Percentiles rank a stretch among this genome's conserved stretches.
Evolutionary conservation across 2,888 invertebrate genomes (phyloP).

Genomic region (Copidosoma aretas): DNA sequence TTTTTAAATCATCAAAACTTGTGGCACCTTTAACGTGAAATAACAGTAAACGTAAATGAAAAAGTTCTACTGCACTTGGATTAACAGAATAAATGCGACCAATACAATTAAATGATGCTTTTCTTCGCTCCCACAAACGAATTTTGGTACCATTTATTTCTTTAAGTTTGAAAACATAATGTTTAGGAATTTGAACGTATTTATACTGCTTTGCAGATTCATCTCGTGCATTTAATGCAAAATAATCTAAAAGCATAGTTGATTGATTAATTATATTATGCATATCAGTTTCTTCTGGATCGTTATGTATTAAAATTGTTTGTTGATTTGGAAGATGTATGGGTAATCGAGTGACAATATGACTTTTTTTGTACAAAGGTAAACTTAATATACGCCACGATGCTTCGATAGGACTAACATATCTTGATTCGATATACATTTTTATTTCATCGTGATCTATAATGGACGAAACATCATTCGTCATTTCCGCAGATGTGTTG

Average conservation of each 20-base stretch:
- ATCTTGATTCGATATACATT: slow-evolving; percentile 40
- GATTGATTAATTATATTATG: not conserved
- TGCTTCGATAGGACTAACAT: slow-evolving; percentile 41
- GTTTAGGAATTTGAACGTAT: slow-evolving; percentile 22
- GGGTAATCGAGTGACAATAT: slow-evolving; percentile 29
- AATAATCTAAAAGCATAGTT: slow-evolving; percentile 25
- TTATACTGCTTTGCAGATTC: slow-evolving; percentile 7
- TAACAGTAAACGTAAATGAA: slow-evolving; percentile 46
- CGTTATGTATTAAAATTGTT: slow-evolving; percentile 12
- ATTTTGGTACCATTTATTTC: not conserved
- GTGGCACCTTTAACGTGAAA: slow-evolving; percentile 46
- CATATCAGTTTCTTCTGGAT: not conserved
- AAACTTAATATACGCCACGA: slow-evolving; percentile 38
- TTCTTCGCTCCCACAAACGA: slow-evolving; percentile 22
- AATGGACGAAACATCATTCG: slow-evolving; percentile 32
- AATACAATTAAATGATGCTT: slow-evolving; percentile 30
- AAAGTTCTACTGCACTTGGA: slow-evolving; percentile 45
- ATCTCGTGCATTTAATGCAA: slow-evolving; percentile 27
- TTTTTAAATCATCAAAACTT: slow-evolving; percentile 48
- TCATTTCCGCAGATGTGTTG: not conserved
- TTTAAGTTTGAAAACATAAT: slow-evolving; percentile 18
- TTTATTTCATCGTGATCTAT: slow-evolving; percentile 42
- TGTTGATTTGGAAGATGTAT: slow-evolving; percentile 40
- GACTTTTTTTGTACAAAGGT: slow-evolving; percentile 38
- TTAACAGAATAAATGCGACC: slow-evolving; percentile 45